A percentile compares a stretch with the other conserved stretches of the same genome.
phyloP scores from a whole-genome alignment of 2,797 vertebrate species.

The Lepus townsendii region DNA sequence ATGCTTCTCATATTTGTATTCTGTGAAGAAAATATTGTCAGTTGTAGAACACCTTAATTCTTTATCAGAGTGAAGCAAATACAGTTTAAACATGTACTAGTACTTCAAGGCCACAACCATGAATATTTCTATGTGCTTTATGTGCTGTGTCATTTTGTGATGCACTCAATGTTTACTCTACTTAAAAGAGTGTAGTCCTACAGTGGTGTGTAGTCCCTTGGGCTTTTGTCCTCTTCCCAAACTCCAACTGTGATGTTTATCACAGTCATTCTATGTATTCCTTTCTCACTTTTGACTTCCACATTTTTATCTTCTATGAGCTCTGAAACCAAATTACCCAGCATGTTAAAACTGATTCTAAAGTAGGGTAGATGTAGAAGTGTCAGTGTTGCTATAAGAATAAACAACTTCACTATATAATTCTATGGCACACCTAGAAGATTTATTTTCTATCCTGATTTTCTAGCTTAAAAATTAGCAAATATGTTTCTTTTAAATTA shows the following conservation, averaged over 20 bases:
- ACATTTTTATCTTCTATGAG: not conserved
- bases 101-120: not conserved
- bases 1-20: not conserved
- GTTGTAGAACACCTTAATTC: not conserved
- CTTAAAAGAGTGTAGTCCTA: not conserved
- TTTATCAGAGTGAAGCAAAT: not conserved
- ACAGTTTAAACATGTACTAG: not conserved
- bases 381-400: not conserved
- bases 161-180: not conserved
- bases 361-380: not conserved
- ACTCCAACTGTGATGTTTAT: not conserved
- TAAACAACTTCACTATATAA: not conserved
- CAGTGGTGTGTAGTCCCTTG: not conserved
- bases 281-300: not conserved
- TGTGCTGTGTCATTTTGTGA: not conserved
- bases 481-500: not conserved
- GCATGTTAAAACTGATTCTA: not conserved
- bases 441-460: not conserved
- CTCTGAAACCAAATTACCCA: conserved; percentile 9
- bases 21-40: not conserved
- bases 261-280: not conserved
- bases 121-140: not conserved
- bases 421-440: not conserved
- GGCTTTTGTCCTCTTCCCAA: not conserved
- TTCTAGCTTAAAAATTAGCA: not conserved